phyloP scores from a whole-genome alignment of 2,113 vertebrate genomes.

The Ophiodon elongatus region DNA sequence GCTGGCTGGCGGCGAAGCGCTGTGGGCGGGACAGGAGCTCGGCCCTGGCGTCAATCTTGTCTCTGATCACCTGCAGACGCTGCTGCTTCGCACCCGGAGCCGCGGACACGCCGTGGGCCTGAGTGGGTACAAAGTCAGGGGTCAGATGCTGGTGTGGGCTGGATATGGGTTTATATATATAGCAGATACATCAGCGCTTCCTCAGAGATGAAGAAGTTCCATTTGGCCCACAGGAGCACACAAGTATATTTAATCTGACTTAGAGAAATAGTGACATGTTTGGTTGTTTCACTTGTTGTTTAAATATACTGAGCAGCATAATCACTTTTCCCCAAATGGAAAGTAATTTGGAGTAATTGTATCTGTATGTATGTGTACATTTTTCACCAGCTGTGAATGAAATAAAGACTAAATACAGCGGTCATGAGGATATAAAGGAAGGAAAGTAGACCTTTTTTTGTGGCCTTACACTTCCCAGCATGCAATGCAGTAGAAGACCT shows the following conservation, averaged over 20 bases:
- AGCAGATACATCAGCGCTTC: background rate
- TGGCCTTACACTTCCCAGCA: background rate
- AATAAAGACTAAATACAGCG: background rate
- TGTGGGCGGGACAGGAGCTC: slow-evolving; percentile 91
- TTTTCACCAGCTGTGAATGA: background rate
- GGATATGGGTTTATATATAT: background rate
- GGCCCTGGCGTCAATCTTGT: slow-evolving; percentile 89
- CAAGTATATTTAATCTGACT: background rate
- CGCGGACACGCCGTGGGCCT: slow-evolving; percentile 87
- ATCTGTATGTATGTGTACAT: background rate
- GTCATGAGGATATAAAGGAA: background rate
- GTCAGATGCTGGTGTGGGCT: background rate
- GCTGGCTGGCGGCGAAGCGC: slow-evolving; percentile 91
- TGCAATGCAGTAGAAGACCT: background rate
- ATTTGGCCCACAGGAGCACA: background rate
- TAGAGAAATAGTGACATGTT: too few relatives aligned
- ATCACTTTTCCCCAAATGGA: background rate
- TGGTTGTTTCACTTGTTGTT: background rate
- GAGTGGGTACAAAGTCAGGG: background rate
- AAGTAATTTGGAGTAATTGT: background rate
- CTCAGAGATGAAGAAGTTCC: background rate
- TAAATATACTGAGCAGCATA: background rate
- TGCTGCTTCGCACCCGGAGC: slow-evolving; percentile 88
- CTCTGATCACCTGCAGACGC: slow-evolving; percentile 89
- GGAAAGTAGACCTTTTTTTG: background rate